Conservation (phyloP, 2,888 invertebrate species). For the Ischnura elegans region DNA sequence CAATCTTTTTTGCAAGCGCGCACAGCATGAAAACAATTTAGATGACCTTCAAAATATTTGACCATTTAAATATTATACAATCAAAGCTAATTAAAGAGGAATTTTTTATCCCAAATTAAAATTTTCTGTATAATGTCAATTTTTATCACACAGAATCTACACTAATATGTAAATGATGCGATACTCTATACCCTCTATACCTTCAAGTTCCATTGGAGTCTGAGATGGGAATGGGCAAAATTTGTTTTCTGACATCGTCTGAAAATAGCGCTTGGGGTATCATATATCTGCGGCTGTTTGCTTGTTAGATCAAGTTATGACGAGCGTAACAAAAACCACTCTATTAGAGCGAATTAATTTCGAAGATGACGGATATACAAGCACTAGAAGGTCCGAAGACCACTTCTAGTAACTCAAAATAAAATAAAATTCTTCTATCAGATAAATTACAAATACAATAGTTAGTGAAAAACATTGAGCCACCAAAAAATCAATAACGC, state of each 20-base stretch:
- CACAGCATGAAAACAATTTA: too few relatives aligned
- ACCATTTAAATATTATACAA: too few relatives aligned
- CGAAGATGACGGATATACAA: background rate
- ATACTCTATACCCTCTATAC: background rate
- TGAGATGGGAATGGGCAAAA: background rate
- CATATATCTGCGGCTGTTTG: slow-evolving; percentile 29
- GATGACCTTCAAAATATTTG: too few relatives aligned
- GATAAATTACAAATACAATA: too few relatives aligned
- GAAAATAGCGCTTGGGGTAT: slow-evolving; percentile 10
- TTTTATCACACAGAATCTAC: background rate
- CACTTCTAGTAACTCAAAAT: background rate
- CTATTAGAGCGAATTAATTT: background rate
- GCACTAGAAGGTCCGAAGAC: background rate
- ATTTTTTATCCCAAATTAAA: background rate
- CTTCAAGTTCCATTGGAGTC: background rate
- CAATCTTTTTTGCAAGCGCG: background rate
- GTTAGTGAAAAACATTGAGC: background rate
- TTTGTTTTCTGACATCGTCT: background rate
- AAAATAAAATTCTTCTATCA: background rate
- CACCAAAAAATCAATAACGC: background rate
- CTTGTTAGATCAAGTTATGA: background rate
- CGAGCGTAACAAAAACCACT: background rate
- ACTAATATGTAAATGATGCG: background rate
- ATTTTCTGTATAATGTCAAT: background rate
- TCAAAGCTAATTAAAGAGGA: background rate